These are phyloP conservation scores for Emydura subglobosa DNA, from an alignment of 2,113 vertebrate genomes.

Conservation along the genomic window DNA sequence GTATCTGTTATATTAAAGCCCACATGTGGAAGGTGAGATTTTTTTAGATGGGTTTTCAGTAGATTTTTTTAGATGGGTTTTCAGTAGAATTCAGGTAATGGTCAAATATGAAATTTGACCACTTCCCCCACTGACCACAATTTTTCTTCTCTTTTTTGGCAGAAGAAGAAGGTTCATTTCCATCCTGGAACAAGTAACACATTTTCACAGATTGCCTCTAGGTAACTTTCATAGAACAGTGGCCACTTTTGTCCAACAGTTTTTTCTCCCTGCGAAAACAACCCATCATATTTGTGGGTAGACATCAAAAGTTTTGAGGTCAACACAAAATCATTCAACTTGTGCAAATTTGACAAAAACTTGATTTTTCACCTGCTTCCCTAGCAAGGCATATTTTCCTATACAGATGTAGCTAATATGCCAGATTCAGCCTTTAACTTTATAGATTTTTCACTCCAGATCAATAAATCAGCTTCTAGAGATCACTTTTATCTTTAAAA, in stretches of 20 bases:
- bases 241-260: not conserved
- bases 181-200: not conserved
- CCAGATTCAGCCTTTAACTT: constrained; percentile 9
- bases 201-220: not conserved
- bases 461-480: not conserved
- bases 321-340: not conserved
- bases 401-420: not conserved
- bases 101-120: not conserved
- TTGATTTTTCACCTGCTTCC: not conserved
- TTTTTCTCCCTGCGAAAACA: not conserved
- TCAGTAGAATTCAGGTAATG: not conserved
- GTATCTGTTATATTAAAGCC: not conserved
- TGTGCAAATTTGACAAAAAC: not conserved
- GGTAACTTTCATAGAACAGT: not conserved
- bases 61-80: not conserved
- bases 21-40: not conserved
- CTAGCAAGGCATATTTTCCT: not conserved
- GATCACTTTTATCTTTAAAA: constrained; percentile 36
- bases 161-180: not conserved
- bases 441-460: not conserved
- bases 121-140: not conserved
- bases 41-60: not conserved
- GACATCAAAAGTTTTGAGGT: not conserved
- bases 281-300: not conserved
- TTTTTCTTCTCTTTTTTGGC: not conserved